Base-by-base conservation (phyloP, 2,797 vertebrate genomes). In the Myotis daubentonii region DNA sequence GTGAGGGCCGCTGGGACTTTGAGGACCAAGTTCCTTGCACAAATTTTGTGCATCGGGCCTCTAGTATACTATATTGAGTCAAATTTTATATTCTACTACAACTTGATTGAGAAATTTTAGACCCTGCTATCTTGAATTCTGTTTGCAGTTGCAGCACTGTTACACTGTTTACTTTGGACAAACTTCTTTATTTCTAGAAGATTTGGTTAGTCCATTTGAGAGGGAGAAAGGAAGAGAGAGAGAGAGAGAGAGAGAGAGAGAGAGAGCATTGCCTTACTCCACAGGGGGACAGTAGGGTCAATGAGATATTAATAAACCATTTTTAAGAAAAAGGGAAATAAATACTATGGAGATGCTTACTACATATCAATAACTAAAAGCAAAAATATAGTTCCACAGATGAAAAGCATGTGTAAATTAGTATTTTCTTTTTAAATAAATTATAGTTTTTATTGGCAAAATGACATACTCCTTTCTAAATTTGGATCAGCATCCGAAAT, bases 231-330 rank as follows among this genome's bases (percentile, higher is more conserved):
- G 9, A 9, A 60, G 11, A 4, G 5, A 38, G 11, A 38, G 70
- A 25, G 38, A 38, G 68, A 15, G 11, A 11, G 72, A 22, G 17
- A 51, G 22, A 47, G 6, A 22, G 44, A 75, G 33, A 55, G 12
- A 55, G 33, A 65, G 2, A 38, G 16, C 22, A 62, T 28, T 44
- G 20, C 36, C 16, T 70, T 28, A 47, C 25, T 84, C 36, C 89
- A 89, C n/a, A 70, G 23, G 38, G 16, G 55, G 53, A 13, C 57
- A 94, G 66, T 66, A 84, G 81, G 38, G 36, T 92, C 87, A 89
- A 89, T 79, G 33, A 96, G 72, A 83, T 93, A 89, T 3, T 70
- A 30, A 91, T 38, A 87, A 47, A 62, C 22, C 8, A 38, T 82
- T 87, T 94, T 88, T 71, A 89, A 47, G 9, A n/a, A 44, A 83